phyloP scores from a whole-genome alignment of 53 echinoderm and acorn worm species.

The Crossaster papposus region DNA sequence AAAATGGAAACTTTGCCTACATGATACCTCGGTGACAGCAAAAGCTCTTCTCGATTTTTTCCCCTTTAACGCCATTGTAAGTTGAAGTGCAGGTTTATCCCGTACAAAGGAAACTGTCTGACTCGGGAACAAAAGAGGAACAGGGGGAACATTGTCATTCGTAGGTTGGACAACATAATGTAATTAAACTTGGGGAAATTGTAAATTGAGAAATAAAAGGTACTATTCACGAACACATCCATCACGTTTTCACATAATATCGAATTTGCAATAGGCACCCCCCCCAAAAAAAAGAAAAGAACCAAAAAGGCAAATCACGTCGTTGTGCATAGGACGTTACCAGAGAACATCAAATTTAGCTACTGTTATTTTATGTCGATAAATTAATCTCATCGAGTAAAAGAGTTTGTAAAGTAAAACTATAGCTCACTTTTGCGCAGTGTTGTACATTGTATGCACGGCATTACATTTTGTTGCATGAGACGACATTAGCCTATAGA shows the following conservation, averaged over 20 bases:
- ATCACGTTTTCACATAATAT: not conserved
- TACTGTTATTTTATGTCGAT: no score
- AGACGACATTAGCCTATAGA: no score
- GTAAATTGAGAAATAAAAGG: not conserved
- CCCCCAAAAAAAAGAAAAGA: not conserved
- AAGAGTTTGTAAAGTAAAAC: no score
- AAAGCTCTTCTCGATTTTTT: not conserved
- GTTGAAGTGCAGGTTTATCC: not conserved
- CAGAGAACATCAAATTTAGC: not conserved
- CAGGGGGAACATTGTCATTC: not conserved
- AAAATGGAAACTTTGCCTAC: slow-evolving; percentile 7
- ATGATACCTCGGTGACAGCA: not conserved
- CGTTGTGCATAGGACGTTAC: not conserved
- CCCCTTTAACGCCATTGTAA: slow-evolving; percentile 1
- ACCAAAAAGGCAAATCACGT: not conserved
- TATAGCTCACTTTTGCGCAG: no score
- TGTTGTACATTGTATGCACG: no score
- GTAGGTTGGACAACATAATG: not conserved
- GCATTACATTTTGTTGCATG: no score
- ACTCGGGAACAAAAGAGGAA: not conserved
- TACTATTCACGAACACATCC: not conserved
- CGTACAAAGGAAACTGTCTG: not conserved
- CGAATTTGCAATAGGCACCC: not conserved
- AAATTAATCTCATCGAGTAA: no score
- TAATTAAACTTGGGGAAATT: not conserved